These are phyloP conservation scores for Synanthedon formicaeformis DNA, from an alignment of 2,888 invertebrate species.

Conservation along the genomic window DNA sequence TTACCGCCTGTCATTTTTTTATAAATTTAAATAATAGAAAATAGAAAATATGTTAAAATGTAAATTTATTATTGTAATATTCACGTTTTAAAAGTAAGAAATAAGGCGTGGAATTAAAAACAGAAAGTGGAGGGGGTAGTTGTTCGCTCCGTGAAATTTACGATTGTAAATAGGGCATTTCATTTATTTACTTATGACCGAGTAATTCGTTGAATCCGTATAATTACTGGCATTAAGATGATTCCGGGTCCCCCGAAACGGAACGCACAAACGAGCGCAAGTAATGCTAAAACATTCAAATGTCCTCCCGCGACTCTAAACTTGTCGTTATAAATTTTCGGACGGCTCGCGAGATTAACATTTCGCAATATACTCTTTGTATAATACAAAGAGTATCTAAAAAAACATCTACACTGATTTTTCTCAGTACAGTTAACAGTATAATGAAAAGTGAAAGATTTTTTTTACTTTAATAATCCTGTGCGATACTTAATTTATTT, in stretches of 20 bases:
- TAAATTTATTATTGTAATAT: conserved; percentile 1
- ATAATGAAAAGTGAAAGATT: no score
- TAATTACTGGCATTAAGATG: conserved; percentile 71
- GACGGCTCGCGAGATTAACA: not conserved
- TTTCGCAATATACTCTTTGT: not conserved
- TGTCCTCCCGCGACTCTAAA: conserved; percentile 28
- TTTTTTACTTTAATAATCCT: no score
- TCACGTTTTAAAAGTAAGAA: conserved; percentile 8
- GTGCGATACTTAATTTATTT: no score
- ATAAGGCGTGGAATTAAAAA: conserved; percentile 8
- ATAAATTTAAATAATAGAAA: not conserved
- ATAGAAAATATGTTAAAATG: not conserved
- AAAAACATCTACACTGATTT: no score
- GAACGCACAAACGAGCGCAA: conserved; percentile 41
- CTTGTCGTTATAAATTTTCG: conserved; percentile 41
- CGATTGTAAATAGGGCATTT: conserved; percentile 65
- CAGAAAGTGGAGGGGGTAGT: not conserved
- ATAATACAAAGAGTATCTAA: no score
- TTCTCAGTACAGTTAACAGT: no score
- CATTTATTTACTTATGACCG: conserved; percentile 67
- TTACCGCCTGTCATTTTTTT: no score
- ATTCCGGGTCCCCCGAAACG: conserved; percentile 47
- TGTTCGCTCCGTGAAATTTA: conserved; percentile 36
- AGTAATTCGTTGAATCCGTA: conserved; percentile 69
- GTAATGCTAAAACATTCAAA: conserved; percentile 66